Evolutionary conservation across 2,888 invertebrate species (phyloP), one percentile per base, ranked within the genome.

Genomic region (Fabriciana adippe): DNA sequence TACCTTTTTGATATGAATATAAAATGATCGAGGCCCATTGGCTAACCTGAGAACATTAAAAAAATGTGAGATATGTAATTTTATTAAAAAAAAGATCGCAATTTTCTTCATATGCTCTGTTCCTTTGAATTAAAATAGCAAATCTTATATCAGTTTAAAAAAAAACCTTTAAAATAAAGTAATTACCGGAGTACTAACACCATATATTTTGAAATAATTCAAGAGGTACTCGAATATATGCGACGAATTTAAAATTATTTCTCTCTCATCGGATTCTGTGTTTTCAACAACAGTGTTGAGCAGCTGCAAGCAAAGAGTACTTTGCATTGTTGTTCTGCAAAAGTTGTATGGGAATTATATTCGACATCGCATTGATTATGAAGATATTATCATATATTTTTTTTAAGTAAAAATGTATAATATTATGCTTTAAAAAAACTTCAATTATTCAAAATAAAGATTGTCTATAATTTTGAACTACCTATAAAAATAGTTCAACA

Each of bases 1-100:
- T 21, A 74, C 75, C 70, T 72, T 73, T 73, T 54, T 67, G 55
- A 31, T 62, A 53, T 60, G 73, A 66, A 65, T 71, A 83, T 61
- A 90, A 77, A 71, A 87, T 84, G 13, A 90, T 77, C 3, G 79
- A 82, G 14, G 86, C 80, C 89, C 89, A 90, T 74, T 89, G 85
- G 35, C 85, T 85, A 69, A 86, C 74, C 91, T 92, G 81, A 55
- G 80, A 83, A 63, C 11, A 70, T 68, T 48, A 11, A 59, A 8
- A 31, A 26, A 53, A 41, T 4, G 3, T 26, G 26, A 26, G 3
- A 26, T 18, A 53, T 54, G 8, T 45, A 53, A 16, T 15, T 50
- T 50, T 50, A 50, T 50, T 18, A 18, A 15, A n/a, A 50, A 15
- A n/a, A 16, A 8, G 2, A 51, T 51, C 16, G 16, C 0, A 16